Evolutionary conservation across 2,113 vertebrate genomes (phyloP), one percentile per base, ranked within the genome.

Genomic region (Cyprinodon brontotheroides): DNA sequence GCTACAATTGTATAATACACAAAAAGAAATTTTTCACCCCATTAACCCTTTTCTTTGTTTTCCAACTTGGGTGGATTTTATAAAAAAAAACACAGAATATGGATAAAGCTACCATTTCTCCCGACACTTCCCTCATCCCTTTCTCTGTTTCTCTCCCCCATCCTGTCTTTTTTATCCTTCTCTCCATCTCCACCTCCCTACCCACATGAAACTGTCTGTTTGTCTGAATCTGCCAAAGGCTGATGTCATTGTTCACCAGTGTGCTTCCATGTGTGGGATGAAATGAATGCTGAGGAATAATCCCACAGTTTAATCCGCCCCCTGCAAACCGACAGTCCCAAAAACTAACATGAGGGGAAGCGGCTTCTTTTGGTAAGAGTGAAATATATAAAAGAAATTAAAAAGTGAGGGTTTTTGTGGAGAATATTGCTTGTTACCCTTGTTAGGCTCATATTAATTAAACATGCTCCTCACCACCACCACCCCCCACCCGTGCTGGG

Each of bases 291-390:
- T 82, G 87, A 87, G 50, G 77, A 87, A 82, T 93, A 94, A 94
- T 93, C 91, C 93, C 63, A 59, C 12, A 61, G 65, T 89, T 89
- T 92, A 92, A 93, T 93, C 91, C 88, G n/a, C n/a, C n/a, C n/a
- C n/a, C n/a, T n/a, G n/a, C n/a, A 64, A 77, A 76, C 65, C 67
- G 74, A 81, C 81, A 78, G 71, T 78, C 72, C 3, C 79, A 74
- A 65, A 65, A 85, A 77, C 76, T 73, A 41, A 50, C 20, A 17
- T 60, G 11, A 70, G 50, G 8, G 50, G 20, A 20, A 57, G 50
- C n/a, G 15, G n/a, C 68, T 57, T 36, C 4, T 20, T 4, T 69
- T 53, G 71, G 73, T 79, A 29, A 29, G 29, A 0, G 1, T 29
- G 14, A 7, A 5, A 12, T 13, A 22, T 76, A 65, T 77, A 60